These are phyloP conservation scores for Sebastes paucispinis DNA, from an alignment of 2,797 vertebrate species.

Conservation along the genomic window DNA sequence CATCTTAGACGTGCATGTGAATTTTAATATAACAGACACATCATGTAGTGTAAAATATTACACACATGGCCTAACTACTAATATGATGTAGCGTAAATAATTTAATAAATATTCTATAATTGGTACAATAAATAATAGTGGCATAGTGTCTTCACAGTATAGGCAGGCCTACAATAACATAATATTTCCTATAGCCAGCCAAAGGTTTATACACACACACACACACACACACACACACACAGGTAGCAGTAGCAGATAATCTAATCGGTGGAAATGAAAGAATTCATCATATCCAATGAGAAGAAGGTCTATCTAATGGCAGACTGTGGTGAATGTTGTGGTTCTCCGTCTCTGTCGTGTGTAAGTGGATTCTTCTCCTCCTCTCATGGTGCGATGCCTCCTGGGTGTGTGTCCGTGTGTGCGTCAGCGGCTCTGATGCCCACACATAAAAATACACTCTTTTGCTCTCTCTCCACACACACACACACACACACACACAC, in stretches of 20 bases:
- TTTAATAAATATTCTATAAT: neutral
- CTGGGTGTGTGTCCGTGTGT: slow-evolving; percentile 20
- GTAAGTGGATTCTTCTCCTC: slow-evolving; percentile 69
- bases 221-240: slow-evolving; percentile 3
- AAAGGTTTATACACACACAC: neutral
- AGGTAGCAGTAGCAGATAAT: slow-evolving; percentile 38
- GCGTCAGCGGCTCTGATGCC: slow-evolving; percentile 46
- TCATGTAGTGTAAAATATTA: neutral
- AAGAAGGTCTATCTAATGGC: slow-evolving; percentile 25
- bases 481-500: slow-evolving; percentile 11
- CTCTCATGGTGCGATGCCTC: slow-evolving; percentile 27
- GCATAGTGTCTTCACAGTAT: neutral
- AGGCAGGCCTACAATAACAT: neutral
- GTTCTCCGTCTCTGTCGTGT: slow-evolving; percentile 55
- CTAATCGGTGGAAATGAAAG: slow-evolving; percentile 76
- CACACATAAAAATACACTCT: slow-evolving; percentile 16
- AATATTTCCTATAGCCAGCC: neutral
- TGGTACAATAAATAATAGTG: neutral
- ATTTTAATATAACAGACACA: neutral
- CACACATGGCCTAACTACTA: neutral
- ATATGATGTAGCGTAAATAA: neutral
- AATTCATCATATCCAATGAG: slow-evolving; percentile 71
- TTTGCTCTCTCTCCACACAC: neutral
- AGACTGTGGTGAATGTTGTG: neutral
- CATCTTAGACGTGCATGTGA: neutral